phyloP scores from a whole-genome alignment of 2,888 invertebrate genomes.

The Sinotaia quadrata region DNA sequence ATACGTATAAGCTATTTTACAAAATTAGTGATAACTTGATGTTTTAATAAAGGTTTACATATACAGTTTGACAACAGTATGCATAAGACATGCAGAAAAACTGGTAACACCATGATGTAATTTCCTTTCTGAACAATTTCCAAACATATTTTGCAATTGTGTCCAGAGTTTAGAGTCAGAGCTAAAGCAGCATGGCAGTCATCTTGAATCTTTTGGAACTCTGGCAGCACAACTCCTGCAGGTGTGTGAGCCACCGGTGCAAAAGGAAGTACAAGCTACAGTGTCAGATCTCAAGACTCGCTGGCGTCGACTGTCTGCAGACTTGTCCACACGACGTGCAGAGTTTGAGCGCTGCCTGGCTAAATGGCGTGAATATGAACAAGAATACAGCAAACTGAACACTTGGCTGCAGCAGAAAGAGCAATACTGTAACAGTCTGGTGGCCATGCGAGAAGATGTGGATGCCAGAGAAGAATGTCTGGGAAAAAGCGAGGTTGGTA shows the following conservation, averaged over 20 bases:
- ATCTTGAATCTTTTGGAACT: constrained; percentile 51
- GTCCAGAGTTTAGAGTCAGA: constrained; percentile 50
- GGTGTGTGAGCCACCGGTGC: constrained; percentile 60
- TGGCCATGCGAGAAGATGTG: constrained; percentile 49
- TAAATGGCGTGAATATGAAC: constrained; percentile 64
- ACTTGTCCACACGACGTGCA: constrained; percentile 44
- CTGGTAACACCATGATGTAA: too few relatives aligned
- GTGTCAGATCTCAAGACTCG: constrained; percentile 53
- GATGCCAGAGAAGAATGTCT: constrained; percentile 47
- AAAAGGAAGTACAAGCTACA: constrained; percentile 54
- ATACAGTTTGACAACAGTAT: too few relatives aligned
- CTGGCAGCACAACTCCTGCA: constrained; percentile 52
- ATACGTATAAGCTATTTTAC: too few relatives aligned
- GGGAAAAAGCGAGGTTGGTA: constrained; percentile 52
- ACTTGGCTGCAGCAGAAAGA: constrained; percentile 62
- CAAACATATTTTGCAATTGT: neutral
- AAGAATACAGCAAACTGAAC: constrained; percentile 49
- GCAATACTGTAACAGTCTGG: constrained; percentile 51
- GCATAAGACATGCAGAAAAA: too few relatives aligned
- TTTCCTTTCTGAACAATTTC: too few relatives aligned
- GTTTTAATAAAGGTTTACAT: too few relatives aligned
- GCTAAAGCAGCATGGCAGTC: constrained; percentile 44
- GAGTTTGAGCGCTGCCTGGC: constrained; percentile 55
- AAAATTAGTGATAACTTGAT: too few relatives aligned
- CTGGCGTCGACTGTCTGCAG: constrained; percentile 50